Evolutionary conservation across 2,797 vertebrate species (phyloP), one percentile per base, ranked within the genome.

Genomic region (Gadopsis bispinosus): DNA sequence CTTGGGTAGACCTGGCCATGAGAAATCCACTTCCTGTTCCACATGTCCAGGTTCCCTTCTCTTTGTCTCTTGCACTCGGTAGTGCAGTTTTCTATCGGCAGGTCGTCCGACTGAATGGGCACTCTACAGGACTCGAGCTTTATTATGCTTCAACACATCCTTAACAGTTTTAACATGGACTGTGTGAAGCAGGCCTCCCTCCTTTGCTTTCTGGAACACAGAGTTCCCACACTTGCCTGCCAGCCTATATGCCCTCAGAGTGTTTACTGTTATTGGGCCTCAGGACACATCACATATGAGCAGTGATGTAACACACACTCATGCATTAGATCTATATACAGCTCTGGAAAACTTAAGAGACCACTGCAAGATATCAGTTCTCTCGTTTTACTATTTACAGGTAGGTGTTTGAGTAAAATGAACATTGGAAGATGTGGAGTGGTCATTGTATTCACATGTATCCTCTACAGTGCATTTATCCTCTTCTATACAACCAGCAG

Each of bases 141-240:
- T 54, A 59, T 81, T 83, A 75, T 65, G 56, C 68, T 55, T 75
- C 71, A 82, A 55, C 60, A 79, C 73, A 76, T 77, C 48, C 62
- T 56, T 60, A 86, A 73, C 50, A 12, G 51, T 74, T 82, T 78
- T 37, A 76, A 73, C 48, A 62, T 73, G 50, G 61, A 5, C 5
- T 70, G 17, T 6, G 55, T 20, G 65, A 20, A 43, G 17, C 50
- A 68, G 66, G 14, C 65, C 2, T 71, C 31, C 55, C 66, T 51
- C 29, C 56, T 75, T 71, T 56, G 58, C 53, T 82, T 61, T 78
- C 82, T 81, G 75, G 88, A 79, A 90, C 91, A 85, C 74, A 0
- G 51, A 85, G 84, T 92, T 91, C 89, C 83, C 79, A 83, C 83
- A 50, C 77, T 81, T 9, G 54, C 69, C 67, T 81, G 61, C 74